Evolutionary conservation across 2,888 invertebrate genomes (phyloP).

Genomic region (Trissolcus brochymenae): DNA sequence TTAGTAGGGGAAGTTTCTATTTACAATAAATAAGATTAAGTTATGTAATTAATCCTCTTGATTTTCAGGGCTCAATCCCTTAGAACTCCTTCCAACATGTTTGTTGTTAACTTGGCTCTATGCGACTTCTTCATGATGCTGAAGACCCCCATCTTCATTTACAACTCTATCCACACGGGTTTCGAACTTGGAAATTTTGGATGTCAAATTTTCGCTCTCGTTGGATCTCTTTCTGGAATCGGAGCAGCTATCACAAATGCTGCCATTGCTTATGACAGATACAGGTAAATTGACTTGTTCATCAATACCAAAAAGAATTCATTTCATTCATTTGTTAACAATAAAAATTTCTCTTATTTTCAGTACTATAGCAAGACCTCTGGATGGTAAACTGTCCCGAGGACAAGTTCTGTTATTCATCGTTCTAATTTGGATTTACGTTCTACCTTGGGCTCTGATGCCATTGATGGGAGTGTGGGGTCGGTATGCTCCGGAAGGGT

Average conservation of each 20-base stretch:
- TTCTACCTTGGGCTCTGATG: slow-evolving; percentile 88
- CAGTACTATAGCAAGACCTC: slow-evolving; percentile 87
- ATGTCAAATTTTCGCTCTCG: slow-evolving; percentile 86
- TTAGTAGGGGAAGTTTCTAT: neutral
- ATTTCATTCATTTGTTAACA: neutral
- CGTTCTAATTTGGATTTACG: slow-evolving; percentile 84
- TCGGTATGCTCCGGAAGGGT: slow-evolving; percentile 89
- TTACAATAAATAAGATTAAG: slow-evolving; percentile 9
- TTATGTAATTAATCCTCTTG: slow-evolving; percentile 31
- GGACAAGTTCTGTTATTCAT: slow-evolving; percentile 89
- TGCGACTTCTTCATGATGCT: slow-evolving; percentile 92
- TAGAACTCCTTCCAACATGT: slow-evolving; percentile 88
- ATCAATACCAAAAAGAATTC: neutral
- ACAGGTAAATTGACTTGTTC: slow-evolving; percentile 64
- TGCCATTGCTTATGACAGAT: slow-evolving; percentile 90
- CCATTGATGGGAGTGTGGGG: slow-evolving; percentile 91
- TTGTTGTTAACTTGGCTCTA: slow-evolving; percentile 88
- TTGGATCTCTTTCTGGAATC: slow-evolving; percentile 88
- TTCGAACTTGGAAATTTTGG: slow-evolving; percentile 85
- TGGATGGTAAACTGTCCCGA: slow-evolving; percentile 87
- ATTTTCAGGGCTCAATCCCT: slow-evolving; percentile 82
- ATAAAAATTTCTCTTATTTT: slow-evolving; percentile 62
- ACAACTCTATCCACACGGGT: slow-evolving; percentile 88
- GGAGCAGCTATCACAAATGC: slow-evolving; percentile 89
- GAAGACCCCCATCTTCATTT: slow-evolving; percentile 90